Evolutionary conservation across 2,797 vertebrate species (phyloP).

Genomic region (Pygocentrus nattereri): DNA sequence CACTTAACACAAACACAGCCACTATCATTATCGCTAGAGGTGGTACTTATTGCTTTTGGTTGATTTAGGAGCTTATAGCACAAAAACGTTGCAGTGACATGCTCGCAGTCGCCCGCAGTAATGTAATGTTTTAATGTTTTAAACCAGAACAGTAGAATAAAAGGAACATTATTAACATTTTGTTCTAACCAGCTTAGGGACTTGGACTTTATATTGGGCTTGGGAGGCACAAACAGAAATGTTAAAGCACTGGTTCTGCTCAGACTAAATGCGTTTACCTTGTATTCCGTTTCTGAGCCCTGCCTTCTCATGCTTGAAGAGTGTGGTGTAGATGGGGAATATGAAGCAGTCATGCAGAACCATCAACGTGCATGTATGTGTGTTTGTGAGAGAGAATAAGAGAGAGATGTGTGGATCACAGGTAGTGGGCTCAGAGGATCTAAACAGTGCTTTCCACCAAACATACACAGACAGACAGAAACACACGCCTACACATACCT

Average conservation of each 20-base stretch:
- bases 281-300: not conserved
- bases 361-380: not conserved
- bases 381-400: not conserved
- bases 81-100: too few relatives aligned
- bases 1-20: too few relatives aligned
- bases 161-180: too few relatives aligned
- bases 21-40: too few relatives aligned
- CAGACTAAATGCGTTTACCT: not conserved
- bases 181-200: too few relatives aligned
- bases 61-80: too few relatives aligned
- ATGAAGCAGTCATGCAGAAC: slow-evolving; percentile 4
- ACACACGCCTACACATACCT: not conserved
- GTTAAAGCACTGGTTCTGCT: not conserved
- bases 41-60: too few relatives aligned
- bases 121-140: too few relatives aligned
- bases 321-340: slow-evolving; percentile 1
- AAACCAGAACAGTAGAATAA: too few relatives aligned
- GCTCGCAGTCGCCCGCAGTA: too few relatives aligned
- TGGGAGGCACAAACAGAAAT: too few relatives aligned
- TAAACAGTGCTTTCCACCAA: not conserved
- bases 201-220: too few relatives aligned
- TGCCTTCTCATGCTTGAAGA: not conserved
- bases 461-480: not conserved
- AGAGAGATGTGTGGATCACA: not conserved
- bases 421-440: slow-evolving; percentile 1